These are phyloP conservation scores for Phyllopteryx taeniolatus DNA, from an alignment of 2,113 vertebrate genomes.

Conservation along the genomic window DNA sequence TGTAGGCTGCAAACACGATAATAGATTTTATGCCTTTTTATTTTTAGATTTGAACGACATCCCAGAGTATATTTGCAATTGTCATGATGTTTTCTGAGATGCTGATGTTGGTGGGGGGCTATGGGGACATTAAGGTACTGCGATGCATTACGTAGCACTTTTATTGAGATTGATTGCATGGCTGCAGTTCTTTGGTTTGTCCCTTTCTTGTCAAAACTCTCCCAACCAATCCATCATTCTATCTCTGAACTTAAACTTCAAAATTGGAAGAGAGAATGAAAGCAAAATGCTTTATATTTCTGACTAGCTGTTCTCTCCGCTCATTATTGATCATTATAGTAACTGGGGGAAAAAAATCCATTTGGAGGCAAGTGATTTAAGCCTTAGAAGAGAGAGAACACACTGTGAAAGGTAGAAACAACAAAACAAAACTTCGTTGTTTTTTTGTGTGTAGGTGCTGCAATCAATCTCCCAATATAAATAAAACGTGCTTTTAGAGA, in stretches of 20 bases:
- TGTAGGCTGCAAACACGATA: conserved; percentile 47
- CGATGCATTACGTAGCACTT: conserved; percentile 62
- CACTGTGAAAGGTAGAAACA: conserved; percentile 24
- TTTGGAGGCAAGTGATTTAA: conserved; percentile 56
- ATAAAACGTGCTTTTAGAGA: conserved; percentile 3
- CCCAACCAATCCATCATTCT: conserved; percentile 55
- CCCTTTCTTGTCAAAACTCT: conserved; percentile 46
- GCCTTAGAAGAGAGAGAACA: conserved; percentile 40
- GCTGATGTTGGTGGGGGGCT: too few species aligned
- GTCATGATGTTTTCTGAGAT: conserved; percentile 56
- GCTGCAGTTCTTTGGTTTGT: conserved; percentile 40
- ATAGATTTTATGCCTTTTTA: conserved; percentile 55
- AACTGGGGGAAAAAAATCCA: conserved; percentile 37
- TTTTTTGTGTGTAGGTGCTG: conserved; percentile 1
- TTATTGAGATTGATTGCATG: conserved; percentile 50
- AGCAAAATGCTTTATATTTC: conserved; percentile 71
- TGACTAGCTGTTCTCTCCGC: conserved; percentile 48
- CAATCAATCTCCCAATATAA: not conserved
- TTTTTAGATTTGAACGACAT: conserved; percentile 74
- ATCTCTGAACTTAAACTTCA: conserved; percentile 50
- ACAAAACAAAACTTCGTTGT: conserved; percentile 6
- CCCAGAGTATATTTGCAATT: conserved; percentile 68
- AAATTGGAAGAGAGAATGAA: conserved; percentile 59
- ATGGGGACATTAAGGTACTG: conserved; percentile 36
- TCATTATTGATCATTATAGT: conserved; percentile 64